Evolutionary conservation across 2,888 invertebrate species (phyloP).

Genomic region (Sesia bembeciformis): DNA sequence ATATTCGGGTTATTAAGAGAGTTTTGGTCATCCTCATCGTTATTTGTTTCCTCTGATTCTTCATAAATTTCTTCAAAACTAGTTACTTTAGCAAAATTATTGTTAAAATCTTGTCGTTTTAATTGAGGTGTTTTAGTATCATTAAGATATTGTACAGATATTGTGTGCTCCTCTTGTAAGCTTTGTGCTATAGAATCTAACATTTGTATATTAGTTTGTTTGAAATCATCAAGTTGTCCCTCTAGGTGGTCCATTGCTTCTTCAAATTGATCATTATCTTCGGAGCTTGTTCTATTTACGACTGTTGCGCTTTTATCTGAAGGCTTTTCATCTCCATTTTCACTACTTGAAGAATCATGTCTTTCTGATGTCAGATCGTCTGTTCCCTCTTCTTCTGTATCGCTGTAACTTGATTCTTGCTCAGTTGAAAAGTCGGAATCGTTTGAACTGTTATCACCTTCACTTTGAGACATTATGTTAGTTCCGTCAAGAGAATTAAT

Average conservation of each 20-base stretch:
- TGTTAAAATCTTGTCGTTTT: conserved; percentile 40
- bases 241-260: conserved; percentile 65
- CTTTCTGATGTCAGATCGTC: conserved; percentile 54
- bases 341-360: conserved; percentile 35
- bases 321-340: conserved; percentile 20
- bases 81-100: conserved; percentile 46
- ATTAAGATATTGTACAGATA: conserved; percentile 32
- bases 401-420: conserved; percentile 67
- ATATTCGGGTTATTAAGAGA: background rate
- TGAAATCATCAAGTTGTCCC: conserved; percentile 47
- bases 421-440: conserved; percentile 34
- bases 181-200: conserved; percentile 61
- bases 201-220: conserved; percentile 54
- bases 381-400: conserved; percentile 42
- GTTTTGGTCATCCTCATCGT: background rate
- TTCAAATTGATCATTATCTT: conserved; percentile 65
- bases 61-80: conserved; percentile 66
- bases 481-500: conserved; percentile 66
- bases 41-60: conserved; percentile 28
- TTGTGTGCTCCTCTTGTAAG: conserved; percentile 52
- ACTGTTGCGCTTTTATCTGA: conserved; percentile 9
- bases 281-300: conserved; percentile 49
- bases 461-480: conserved; percentile 63
- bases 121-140: conserved; percentile 8
- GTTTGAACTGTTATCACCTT: conserved; percentile 46